Base-by-base conservation (phyloP, 2,797 vertebrate species). In the Brachymystax lenok region DNA sequence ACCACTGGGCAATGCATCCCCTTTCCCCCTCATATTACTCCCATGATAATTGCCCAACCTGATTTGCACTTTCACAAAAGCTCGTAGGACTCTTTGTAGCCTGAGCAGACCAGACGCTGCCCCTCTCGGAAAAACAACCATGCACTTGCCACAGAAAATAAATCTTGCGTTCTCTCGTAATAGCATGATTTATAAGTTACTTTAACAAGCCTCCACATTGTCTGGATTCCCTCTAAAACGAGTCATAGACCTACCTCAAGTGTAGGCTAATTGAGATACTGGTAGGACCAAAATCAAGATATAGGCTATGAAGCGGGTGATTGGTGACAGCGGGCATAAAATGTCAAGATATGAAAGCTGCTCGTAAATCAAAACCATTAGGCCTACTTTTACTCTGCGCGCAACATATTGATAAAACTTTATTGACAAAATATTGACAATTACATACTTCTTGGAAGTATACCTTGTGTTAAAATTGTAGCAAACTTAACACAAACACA, bases 381-480 rank as follows among this genome's bases (percentile, higher is more conserved):
- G 40, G 10, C 40, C 40, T 46, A 46, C 40, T 86, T 89, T 88
- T 88, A 92, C 92, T 94, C 90, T 85, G 92, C 94, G 92, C 94
- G 95, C 92, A 92, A 95, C 95, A 96, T 97, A 96, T 95, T 97
- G 96, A 98, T 98, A 99, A 98, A 98, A 97, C 98, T 99, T 99
- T 99, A 99, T 99, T 99, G 97, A 99, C 97, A 98, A 99, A 98
- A 98, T 99, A 98, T 99, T 97, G 97, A 99, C 97, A 98, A 96
- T 97, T 97, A 97, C 96, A 98, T 99, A 99, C 97, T 99, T 99
- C 97, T 98, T 97, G 96, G 98, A 99, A 99, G 98, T 99, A 98
- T 98, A 97, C 94, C 97, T 96, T 96, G 96, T 98, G 97, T 98
- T 98, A 98, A 97, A 98, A 99, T 98, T 98, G 97, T 98, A 98